These are phyloP conservation scores for Antidorcas marsupialis DNA, from an alignment of 2,113 vertebrate genomes.

Conservation along the genomic window DNA sequence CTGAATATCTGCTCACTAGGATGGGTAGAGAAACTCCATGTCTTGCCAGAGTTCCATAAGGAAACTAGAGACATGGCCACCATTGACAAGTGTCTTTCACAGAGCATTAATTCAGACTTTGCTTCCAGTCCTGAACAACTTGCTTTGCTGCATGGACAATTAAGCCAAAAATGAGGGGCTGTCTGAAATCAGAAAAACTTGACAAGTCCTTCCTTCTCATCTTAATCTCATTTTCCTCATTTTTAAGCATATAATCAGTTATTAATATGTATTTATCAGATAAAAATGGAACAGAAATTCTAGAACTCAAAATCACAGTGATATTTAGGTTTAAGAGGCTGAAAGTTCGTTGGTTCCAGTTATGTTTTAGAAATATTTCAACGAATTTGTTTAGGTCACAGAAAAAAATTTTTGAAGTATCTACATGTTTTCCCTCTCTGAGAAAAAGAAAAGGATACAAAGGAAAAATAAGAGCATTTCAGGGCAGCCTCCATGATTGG, in stretches of 20 bases:
- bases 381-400: neutral
- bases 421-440: neutral
- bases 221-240: conserved; percentile 17
- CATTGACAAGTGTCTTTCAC: neutral
- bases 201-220: neutral
- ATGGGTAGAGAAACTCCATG: neutral
- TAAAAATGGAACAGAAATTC: neutral
- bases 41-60: neutral
- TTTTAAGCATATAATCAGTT: neutral
- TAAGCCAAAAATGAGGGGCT: neutral
- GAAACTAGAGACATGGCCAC: neutral
- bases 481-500: neutral
- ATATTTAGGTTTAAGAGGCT: conserved; percentile 28
- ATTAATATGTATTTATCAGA: neutral
- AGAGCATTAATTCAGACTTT: neutral
- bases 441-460: neutral
- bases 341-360: neutral
- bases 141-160: neutral
- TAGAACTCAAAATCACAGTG: neutral
- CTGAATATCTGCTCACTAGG: neutral
- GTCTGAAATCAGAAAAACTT: neutral
- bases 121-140: neutral
- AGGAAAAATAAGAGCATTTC: neutral
- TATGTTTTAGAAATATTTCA: neutral
- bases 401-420: neutral